Base-by-base conservation (phyloP, 2,797 vertebrate genomes). In the Myioborus melanocephalus region DNA sequence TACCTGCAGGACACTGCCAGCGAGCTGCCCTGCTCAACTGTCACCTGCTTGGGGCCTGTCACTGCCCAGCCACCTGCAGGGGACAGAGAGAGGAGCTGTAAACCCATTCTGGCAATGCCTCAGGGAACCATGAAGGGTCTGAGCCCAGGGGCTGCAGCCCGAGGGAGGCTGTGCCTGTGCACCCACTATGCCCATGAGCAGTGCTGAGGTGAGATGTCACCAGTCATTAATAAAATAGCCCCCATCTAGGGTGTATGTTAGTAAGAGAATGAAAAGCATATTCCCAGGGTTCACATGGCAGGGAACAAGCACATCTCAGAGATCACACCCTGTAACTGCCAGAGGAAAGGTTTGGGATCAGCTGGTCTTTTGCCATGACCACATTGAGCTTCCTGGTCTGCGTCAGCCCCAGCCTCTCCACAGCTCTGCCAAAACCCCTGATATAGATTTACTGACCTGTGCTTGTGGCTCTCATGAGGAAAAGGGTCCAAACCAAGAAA, bases 1-100 rank as follows among this genome's bases (percentile, higher is more conserved):
- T 94, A 94, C 81, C 63, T 81, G 55, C 94, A 96, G 87, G 93
- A 92, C 84, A 87, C 46, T 4, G 13, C 8, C 70, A 93, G 30
- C 0, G 20, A 84, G 41, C 30, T 14, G 3, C 87, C 93, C 35
- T 44, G 43, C 32, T 50, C 2, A 0, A 5, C 66, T 2, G 3
- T 53, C 89, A 87, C 70, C 39, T 39, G 11, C 1, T 0, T 1
- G 8, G 93, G 93, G 26, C 89, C 94, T 4, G 10, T 91, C n/a
- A 92, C 63, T 1, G 59, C 78, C 55, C n/a, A 28, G 68, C 39
- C 26, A 11, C 84, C 93, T 95, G 75, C 4, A 2, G 47, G 28
- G 47, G 30, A 89, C 47, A 73, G 12, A 50, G 73, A 90, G 26
- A 77, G 35, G 4, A 26, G 72, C 43, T 70, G 24, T 23, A 27